Conservation (phyloP, 2,797 vertebrate genomes). For the Vireo griseus region DNA sequence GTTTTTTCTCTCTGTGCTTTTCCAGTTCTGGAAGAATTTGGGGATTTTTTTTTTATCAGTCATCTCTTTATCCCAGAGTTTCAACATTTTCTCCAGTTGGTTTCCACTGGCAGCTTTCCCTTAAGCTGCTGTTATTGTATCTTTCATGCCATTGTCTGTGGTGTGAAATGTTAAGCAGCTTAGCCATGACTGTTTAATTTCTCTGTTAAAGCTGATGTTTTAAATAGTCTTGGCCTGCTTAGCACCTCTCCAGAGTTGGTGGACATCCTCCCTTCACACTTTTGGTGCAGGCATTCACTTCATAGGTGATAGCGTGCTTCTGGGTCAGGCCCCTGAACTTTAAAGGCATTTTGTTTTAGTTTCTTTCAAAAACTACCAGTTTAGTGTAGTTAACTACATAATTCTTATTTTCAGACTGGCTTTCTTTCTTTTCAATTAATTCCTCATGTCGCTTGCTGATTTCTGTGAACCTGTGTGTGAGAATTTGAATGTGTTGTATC, state of each 20-base stretch:
- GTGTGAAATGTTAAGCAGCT: conserved; percentile 37
- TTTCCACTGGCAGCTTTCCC: conserved; percentile 32
- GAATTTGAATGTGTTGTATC: not conserved
- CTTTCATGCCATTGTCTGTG: conserved; percentile 11
- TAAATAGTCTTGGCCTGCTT: not conserved
- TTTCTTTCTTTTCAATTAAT: not conserved
- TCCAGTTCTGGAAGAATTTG: not conserved
- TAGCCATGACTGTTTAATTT: conserved; percentile 43
- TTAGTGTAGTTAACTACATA: not conserved
- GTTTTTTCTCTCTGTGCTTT: not conserved
- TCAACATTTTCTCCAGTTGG: not conserved
- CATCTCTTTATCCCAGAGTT: not conserved
- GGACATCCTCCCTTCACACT: not conserved
- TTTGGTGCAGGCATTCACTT: not conserved
- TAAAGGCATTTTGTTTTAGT: not conserved
- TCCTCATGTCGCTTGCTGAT: not conserved
- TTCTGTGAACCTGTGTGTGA: not conserved
- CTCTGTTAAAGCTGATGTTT: not conserved
- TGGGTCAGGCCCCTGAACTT: not conserved
- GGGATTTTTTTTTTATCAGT: not conserved
- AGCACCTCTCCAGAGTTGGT: not conserved
- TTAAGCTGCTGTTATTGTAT: conserved; percentile 24
- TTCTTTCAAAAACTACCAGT: not conserved
- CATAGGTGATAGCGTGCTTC: not conserved
- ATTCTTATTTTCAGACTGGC: not conserved